A percentile compares a stretch with the other conserved stretches of the same genome.
phyloP scores from a whole-genome alignment of 1,140 invertebrate genomes.

The Oncopeltus fasciatus region DNA sequence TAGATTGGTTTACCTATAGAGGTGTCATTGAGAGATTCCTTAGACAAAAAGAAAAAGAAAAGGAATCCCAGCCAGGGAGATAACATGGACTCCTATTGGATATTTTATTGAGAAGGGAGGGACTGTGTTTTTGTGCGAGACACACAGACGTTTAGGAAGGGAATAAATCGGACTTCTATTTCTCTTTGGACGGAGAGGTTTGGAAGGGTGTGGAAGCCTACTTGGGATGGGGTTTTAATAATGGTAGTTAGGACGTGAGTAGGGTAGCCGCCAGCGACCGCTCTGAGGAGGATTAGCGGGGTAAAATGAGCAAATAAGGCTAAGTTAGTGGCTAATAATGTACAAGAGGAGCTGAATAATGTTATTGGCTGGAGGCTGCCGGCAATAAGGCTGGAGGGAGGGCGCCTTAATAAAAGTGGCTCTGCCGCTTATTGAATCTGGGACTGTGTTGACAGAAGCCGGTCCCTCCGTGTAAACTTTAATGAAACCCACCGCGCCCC shows the following conservation, averaged over 20 bases:
- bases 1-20: too few species aligned
- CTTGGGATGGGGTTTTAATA: conserved; percentile 12
- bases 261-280: background rate
- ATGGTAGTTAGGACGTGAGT: conserved; percentile 2
- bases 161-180: too few species aligned
- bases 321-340: conserved; percentile 22
- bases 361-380: conserved; percentile 20
- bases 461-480: conserved; percentile 23
- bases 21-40: too few species aligned
- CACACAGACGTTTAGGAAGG: too few species aligned
- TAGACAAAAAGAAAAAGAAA: too few species aligned
- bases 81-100: too few species aligned
- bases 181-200: too few species aligned
- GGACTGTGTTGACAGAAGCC: conserved; percentile 18
- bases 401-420: conserved; percentile 18
- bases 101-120: too few species aligned
- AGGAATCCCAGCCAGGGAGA: too few species aligned
- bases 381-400: conserved; percentile 19
- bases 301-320: conserved; percentile 14
- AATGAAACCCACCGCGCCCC: conserved; percentile 21
- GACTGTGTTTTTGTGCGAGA: too few species aligned
- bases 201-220: background rate
- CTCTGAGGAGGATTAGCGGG: background rate
- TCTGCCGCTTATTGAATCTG: conserved; percentile 23
- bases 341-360: conserved; percentile 22